Evolutionary conservation across 2,113 vertebrate species (phyloP).

Genomic region (Cephalopterus ornatus): DNA sequence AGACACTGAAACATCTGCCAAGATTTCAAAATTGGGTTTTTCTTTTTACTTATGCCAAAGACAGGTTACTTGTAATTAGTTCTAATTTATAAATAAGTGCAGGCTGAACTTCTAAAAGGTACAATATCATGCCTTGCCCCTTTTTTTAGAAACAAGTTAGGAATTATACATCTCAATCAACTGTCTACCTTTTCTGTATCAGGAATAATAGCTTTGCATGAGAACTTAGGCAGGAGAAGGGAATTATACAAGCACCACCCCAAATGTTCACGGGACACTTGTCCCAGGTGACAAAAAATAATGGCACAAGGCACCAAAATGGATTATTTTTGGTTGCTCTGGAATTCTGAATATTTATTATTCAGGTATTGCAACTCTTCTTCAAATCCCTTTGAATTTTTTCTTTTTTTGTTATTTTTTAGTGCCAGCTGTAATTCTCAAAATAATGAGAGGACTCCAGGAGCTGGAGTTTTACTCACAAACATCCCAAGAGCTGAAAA

Average conservation of each 20-base stretch:
- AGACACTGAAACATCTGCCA: conserved; percentile 60
- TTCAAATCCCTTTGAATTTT: neutral
- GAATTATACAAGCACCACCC: neutral
- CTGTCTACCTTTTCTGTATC: neutral
- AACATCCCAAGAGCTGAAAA: neutral
- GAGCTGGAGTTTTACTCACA: neutral
- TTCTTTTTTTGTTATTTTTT: neutral
- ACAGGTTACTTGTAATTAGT: conserved; percentile 77
- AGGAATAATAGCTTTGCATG: neutral
- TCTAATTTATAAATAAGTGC: conserved; percentile 76
- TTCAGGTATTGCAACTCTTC: neutral
- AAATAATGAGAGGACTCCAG: neutral
- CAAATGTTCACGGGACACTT: neutral
- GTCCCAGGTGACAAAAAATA: neutral
- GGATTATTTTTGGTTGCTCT: neutral
- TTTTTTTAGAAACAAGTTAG: conserved; percentile 34
- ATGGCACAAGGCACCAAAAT: neutral
- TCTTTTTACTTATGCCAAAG: conserved; percentile 55
- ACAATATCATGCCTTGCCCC: conserved; percentile 51
- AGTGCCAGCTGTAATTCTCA: neutral
- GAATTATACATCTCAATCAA: conserved; percentile 16
- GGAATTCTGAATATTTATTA: neutral
- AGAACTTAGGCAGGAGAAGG: neutral
- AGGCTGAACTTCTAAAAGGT: conserved; percentile 63
- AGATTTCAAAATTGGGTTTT: conserved; percentile 45